Evolutionary conservation across 2,797 vertebrate species (phyloP), one percentile per base, ranked within the genome.

Genomic region (Arrhamphus sclerolepis): DNA sequence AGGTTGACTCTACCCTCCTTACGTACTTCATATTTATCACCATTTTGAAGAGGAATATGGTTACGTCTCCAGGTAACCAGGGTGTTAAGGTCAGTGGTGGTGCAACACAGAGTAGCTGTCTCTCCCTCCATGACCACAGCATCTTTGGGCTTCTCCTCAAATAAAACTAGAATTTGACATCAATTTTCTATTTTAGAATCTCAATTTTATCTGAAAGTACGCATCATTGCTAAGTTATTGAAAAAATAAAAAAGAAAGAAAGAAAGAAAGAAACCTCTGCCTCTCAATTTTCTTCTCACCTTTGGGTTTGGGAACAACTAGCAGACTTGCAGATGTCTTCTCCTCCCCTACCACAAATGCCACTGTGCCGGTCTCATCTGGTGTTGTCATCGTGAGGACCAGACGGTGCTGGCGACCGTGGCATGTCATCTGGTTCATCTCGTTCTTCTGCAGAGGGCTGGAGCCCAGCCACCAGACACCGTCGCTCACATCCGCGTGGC

Each of bases 401-500:
- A 98, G 86, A 55, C 89, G 90, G 62, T 91, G 93, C 44, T 81
- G 70, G 2, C 78, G 77, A 5, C 93, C 94, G 7, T 22, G 56
- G 57, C 86, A 88, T 4, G 78, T 94, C 89, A 96, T 92, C 66
- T 94, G 89, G 43, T 96, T 99, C 92, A 96, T 93, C 61, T 96
- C 88, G 58, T 97, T 93, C 85, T 93, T 92, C 91, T 97, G 96
- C 29, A 99, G 93, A 34, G 91, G 91, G 54, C 91, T 94, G 61
- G 94, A 92, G 47, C 96, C 95, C 1, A 99, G 94, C 96, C 96
- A 98, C 98, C 98, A 99, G 72, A 89, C 89, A 6, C 94, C 94
- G 0, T 95, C 93, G 1, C 56, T 91, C 82, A 94, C 86, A 0
- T 94, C 92, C 0, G 90, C 76, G 0, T 90, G 89, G 13, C 95